Evolutionary conservation across 2,797 vertebrate genomes (phyloP), one percentile per base, ranked within the genome.

Genomic region (Sciurus vulgaris): DNA sequence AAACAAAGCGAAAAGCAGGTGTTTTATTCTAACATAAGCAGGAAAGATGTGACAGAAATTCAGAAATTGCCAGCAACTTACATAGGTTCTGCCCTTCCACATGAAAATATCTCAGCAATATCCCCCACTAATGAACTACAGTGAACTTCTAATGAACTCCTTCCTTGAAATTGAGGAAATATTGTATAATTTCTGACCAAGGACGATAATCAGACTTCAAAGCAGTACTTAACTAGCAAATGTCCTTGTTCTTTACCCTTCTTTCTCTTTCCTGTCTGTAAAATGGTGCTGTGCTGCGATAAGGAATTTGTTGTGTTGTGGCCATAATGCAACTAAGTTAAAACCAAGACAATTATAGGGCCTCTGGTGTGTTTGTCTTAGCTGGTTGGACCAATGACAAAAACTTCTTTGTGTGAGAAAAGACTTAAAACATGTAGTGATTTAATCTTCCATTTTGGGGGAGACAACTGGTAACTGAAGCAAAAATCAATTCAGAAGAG

Each of bases 1-100:
- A 7, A 24, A 5, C 26, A 8, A n/a, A 67, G 74, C 8, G 10
- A 69, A 49, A 44, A n/a, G 28, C 28, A 44, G 24, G 10, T 63
- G 76, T 88, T 79, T 85, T 47, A 92, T 88, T 96, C 51, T 54
- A 65, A 89, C 28, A 3, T 59, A 88, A 73, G 26, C 54, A 49
- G 59, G 47, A 3, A 94, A 69, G 51, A 63, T 47, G 24, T 7
- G 5, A n/a, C 20, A 72, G 61, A 87, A 81, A 87, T 89, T 85
- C 24, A 72, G 61, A 87, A 81, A 87, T 86, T 85, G 33, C 38
- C 85, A 41, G 10, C 47, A 65, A 3, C n/a, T 15, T 56, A 7
- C 35, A 35, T n/a, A 22, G 8, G 0, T 61, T 73, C 17, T 93
- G 10, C 12, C 15, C n/a, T 94, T 87, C 28, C 49, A 35, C 22